Percentiles rank a stretch among this genome's conserved stretches.
phyloP scores from a whole-genome alignment of 2,797 vertebrate genomes.

The Characodon lateralis region DNA sequence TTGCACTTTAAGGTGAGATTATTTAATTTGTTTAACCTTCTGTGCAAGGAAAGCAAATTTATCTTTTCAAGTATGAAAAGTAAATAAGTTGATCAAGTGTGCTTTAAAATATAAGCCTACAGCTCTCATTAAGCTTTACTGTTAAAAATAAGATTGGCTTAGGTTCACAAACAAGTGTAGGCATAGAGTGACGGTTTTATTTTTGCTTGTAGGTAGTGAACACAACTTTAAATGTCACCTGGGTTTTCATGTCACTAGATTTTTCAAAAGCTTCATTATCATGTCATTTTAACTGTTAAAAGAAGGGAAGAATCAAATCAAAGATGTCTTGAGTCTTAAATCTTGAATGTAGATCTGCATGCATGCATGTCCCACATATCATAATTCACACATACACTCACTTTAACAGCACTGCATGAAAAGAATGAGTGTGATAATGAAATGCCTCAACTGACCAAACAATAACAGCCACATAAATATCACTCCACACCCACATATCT shows the following conservation, averaged over 20 bases:
- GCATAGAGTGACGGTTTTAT: neutral
- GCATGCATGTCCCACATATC: constrained; percentile 53
- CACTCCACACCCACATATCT: constrained; percentile 67
- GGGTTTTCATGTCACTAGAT: neutral
- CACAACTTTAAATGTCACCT: neutral
- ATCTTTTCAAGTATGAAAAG: neutral
- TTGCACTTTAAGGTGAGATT: neutral
- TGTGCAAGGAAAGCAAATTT: neutral
- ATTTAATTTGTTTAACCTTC: neutral
- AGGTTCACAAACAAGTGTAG: neutral
- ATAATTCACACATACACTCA: constrained; percentile 61
- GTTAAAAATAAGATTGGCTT: neutral
- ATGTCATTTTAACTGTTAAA: constrained; percentile 10
- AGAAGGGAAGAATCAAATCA: constrained; percentile 33
- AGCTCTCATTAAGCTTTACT: neutral
- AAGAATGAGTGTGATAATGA: constrained; percentile 63
- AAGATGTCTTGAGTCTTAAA: constrained; percentile 43
- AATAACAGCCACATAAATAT: constrained; percentile 75
- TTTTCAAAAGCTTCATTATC: neutral
- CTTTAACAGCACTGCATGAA: constrained; percentile 58
- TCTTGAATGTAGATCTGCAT: constrained; percentile 43
- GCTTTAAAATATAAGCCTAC: neutral
- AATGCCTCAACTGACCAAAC: constrained; percentile 73
- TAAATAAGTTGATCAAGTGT: neutral
- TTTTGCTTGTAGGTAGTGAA: neutral